A percentile compares a stretch with the other conserved stretches of the same genome.
These are phyloP conservation scores for Globodera ellingtonae DNA, from an alignment of 1,140 invertebrate species.

Conservation along the genomic window DNA sequence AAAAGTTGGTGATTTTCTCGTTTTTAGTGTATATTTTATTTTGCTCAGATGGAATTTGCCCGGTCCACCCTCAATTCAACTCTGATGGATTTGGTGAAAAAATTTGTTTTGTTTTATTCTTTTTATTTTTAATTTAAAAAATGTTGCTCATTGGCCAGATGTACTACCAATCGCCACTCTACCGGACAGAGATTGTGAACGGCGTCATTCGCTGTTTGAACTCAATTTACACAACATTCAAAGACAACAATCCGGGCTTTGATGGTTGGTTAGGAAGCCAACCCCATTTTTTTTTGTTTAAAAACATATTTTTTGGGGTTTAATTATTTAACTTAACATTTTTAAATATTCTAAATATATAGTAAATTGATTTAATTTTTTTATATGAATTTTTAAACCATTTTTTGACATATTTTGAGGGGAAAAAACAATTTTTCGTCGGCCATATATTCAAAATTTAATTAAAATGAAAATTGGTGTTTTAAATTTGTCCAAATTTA, in stretches of 20 bases:
- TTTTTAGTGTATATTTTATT: neutral
- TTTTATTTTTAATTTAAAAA: neutral
- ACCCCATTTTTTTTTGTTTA: too few species aligned
- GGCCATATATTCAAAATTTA: too few species aligned
- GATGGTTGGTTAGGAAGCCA: constrained; percentile 2
- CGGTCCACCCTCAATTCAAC: constrained; percentile 66
- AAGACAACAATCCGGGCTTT: constrained; percentile 73
- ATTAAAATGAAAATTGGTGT: too few species aligned
- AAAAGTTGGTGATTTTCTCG: neutral
- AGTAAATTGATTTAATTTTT: too few species aligned
- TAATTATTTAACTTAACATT: too few species aligned
- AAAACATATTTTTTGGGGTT: too few species aligned
- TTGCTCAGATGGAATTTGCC: constrained; percentile 49
- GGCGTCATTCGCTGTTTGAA: constrained; percentile 75
- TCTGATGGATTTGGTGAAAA: constrained; percentile 74
- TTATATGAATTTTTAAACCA: too few species aligned
- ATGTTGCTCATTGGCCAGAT: constrained; percentile 67
- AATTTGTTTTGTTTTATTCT: neutral
- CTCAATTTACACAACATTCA: constrained; percentile 75
- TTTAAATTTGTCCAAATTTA: too few species aligned
- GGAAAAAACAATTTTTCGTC: too few species aligned
- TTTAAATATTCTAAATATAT: too few species aligned
- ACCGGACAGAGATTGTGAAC: constrained; percentile 76
- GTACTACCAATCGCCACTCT: constrained; percentile 80
- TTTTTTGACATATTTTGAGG: too few species aligned